phyloP scores from a whole-genome alignment of 2,113 vertebrate genomes.

The Brachionichthys hirsutus region DNA sequence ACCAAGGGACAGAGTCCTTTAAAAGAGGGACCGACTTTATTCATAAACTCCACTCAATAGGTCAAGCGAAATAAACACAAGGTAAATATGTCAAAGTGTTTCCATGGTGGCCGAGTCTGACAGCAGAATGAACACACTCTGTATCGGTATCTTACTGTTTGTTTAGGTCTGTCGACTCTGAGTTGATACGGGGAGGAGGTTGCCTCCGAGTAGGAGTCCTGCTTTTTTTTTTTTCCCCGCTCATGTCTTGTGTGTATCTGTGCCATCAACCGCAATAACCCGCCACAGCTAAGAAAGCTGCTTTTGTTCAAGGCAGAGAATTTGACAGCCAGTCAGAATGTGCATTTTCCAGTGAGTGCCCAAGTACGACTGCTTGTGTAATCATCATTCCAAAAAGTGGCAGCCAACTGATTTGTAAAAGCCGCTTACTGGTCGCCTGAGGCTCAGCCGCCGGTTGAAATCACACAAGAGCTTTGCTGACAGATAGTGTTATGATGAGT shows the following conservation, averaged over 20 bases:
- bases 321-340: constrained; percentile 8
- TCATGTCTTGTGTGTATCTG: background rate
- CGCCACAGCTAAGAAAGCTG: constrained; percentile 15
- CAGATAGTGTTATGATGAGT: background rate
- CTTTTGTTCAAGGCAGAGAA: constrained; percentile 7
- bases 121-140: constrained; percentile 8
- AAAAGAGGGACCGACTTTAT: too few relatives aligned
- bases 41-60: constrained; percentile 22
- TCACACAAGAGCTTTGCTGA: constrained; percentile 21
- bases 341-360: background rate
- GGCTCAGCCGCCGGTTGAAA: constrained; percentile 26
- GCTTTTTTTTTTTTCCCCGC: background rate
- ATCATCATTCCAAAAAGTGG: constrained; percentile 14
- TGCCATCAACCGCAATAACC: constrained; percentile 1
- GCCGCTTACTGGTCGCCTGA: constrained; percentile 10
- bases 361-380: constrained; percentile 3
- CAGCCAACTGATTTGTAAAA: constrained; percentile 9
- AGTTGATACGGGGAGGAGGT: background rate
- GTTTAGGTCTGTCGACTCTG: constrained; percentile 5
- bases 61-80: constrained; percentile 32
- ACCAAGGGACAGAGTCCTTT: too few relatives aligned
- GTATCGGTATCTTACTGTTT: background rate
- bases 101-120: constrained; percentile 7
- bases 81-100: constrained; percentile 2
- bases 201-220: background rate